phyloP scores from a whole-genome alignment of 2,888 invertebrate species.

The Dryadula phaetusa region DNA sequence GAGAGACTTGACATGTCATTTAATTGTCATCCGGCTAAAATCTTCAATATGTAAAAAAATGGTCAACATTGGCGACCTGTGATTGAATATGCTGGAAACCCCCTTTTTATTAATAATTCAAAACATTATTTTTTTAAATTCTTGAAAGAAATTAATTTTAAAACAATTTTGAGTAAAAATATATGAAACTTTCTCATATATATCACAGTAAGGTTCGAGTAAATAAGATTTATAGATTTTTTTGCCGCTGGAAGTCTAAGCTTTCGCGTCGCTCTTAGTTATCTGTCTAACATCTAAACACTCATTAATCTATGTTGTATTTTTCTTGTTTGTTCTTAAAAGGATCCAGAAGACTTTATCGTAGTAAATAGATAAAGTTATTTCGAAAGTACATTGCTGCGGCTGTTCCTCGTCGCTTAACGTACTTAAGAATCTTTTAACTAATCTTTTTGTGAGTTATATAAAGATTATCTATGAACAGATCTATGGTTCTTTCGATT shows the following conservation, averaged over 20 bases:
- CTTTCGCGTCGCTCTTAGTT: conserved; percentile 2
- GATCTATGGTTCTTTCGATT: too few species aligned
- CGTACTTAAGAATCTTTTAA: neutral
- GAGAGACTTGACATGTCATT: conserved; percentile 22
- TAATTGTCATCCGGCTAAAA: neutral
- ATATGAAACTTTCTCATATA: neutral
- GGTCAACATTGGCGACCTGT: neutral
- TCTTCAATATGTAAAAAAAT: neutral
- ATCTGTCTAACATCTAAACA: conserved; percentile 10
- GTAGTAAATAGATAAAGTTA: conserved; percentile 10
- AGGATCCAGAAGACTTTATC: conserved; percentile 8
- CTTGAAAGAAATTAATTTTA: neutral
- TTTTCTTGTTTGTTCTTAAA: conserved; percentile 17
- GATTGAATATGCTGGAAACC: neutral
- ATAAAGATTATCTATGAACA: too few species aligned
- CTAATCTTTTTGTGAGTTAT: too few species aligned
- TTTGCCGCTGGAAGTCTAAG: neutral
- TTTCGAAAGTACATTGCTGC: neutral
- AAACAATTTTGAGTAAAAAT: neutral
- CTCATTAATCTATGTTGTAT: conserved; percentile 14
- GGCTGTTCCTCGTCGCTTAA: neutral
- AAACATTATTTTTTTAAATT: neutral
- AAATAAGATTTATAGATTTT: neutral
- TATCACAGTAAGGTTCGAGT: neutral
- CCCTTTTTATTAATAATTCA: neutral